These are phyloP conservation scores for Apamea epomidion DNA, from an alignment of 2,888 invertebrate species.

Conservation along the genomic window DNA sequence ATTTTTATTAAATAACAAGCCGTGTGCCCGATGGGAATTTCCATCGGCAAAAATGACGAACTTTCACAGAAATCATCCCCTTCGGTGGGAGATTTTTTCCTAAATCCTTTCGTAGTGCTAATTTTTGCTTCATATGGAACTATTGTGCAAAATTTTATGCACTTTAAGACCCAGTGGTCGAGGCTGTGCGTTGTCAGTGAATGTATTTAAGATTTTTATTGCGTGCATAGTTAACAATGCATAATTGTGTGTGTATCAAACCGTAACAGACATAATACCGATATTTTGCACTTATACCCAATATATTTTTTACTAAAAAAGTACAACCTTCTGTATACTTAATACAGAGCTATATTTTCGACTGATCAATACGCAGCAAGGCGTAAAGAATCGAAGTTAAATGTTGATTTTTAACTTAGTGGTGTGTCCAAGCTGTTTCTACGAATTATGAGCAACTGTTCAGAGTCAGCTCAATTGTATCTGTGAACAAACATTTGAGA, in stretches of 20 bases:
- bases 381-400: conserved; percentile 55
- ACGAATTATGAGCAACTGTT: conserved; percentile 54
- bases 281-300: no score
- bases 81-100: not conserved
- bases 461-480: conserved; percentile 41
- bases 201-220: not conserved
- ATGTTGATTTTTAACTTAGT: conserved; percentile 63
- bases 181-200: not conserved
- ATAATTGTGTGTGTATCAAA: not conserved
- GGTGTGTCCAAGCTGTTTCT: conserved; percentile 49
- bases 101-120: not conserved
- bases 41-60: not conserved
- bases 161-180: not conserved
- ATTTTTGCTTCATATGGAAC: not conserved
- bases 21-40: not conserved
- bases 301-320: not conserved
- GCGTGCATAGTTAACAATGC: not conserved
- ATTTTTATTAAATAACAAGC: not conserved
- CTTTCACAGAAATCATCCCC: not conserved
- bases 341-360: conserved; percentile 41
- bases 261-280: not conserved
- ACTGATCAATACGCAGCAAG: conserved; percentile 55
- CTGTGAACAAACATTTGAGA: conserved; percentile 37
- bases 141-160: not conserved
- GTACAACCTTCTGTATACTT: conserved; percentile 19